These are phyloP conservation scores for Fissipunctia ypsillon DNA, from an alignment of 2,888 invertebrate genomes.

Conservation along the genomic window DNA sequence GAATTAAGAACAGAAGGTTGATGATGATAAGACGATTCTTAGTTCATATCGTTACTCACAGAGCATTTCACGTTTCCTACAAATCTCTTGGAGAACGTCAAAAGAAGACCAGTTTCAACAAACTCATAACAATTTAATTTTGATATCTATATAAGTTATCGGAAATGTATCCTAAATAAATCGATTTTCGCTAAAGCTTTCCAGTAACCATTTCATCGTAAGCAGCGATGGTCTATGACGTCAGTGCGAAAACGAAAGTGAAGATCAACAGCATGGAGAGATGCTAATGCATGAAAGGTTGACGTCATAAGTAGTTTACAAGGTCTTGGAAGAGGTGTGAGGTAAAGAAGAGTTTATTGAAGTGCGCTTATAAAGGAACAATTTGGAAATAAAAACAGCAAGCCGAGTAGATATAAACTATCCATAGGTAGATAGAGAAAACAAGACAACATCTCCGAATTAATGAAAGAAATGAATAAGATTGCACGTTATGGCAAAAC, in stretches of 20 bases:
- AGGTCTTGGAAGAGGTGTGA: not conserved
- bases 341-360: not conserved
- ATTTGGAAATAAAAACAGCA: not conserved
- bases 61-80: not conserved
- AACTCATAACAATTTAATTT: not conserved
- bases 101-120: not conserved
- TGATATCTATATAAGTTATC: not conserved
- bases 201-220: constrained; percentile 13
- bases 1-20: too few species aligned
- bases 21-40: not conserved
- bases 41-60: not conserved
- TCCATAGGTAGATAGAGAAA: not conserved
- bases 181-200: constrained; percentile 7
- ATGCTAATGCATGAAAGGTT: constrained; percentile 9
- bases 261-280: constrained; percentile 18
- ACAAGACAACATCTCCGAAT: not conserved
- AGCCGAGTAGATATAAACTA: not conserved
- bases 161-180: not conserved
- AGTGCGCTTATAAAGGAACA: not conserved
- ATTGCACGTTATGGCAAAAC: not conserved
- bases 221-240: constrained; percentile 34
- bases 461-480: not conserved
- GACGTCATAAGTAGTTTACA: constrained; percentile 11
- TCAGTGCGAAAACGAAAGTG: constrained; percentile 42
- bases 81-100: not conserved